Base-by-base conservation (phyloP, 2,888 invertebrate species). In the Junonia oenone region DNA sequence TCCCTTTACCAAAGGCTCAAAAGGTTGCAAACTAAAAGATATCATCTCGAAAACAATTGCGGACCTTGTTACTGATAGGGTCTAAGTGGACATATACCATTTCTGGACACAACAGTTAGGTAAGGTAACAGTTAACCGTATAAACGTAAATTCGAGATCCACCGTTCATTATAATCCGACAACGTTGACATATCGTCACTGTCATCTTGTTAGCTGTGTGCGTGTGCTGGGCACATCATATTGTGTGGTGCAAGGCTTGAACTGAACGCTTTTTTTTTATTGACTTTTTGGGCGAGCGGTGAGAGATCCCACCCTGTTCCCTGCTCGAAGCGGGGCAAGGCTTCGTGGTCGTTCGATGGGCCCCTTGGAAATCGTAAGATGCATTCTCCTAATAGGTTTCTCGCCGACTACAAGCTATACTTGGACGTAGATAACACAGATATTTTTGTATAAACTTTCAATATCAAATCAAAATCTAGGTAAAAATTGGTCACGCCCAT, bases 101-200 rank as follows among this genome's bases (percentile, higher is more conserved):
- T 51, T 55, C 45, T 48, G 31, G 58, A 55, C 55, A 47, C 29
- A 45, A 33, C 47, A 46, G 45, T 55, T 45, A 6, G 40, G 11
- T 29, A 45, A 46, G 46, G 17, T 46, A 31, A 27, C 45, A n/a
- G 45, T 26, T 6, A 45, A 45, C 47, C 38, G 38, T 50, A 51
- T 56, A 61, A 58, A 55, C 45, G 51, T 53, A 58, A 62, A 58
- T 45, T 15, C 49, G 29, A 55, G 54, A 58, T 57, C 45, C 47
- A 19, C 56, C 47, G 35, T 55, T 56, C 59, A 55, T 63, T 61
- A 58, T 55, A 57, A 65, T 62, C 60, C 63, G 54, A 57, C 63
- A 61, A 61, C 63, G 63, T 59, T 68, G 72, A 72, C 75, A 58
- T 77, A 78, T 78, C 76, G 66, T 65, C 65, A 63, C 64, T 68